Base-by-base conservation (phyloP, 2,113 vertebrate species). In the Montifringilla adamsi region DNA sequence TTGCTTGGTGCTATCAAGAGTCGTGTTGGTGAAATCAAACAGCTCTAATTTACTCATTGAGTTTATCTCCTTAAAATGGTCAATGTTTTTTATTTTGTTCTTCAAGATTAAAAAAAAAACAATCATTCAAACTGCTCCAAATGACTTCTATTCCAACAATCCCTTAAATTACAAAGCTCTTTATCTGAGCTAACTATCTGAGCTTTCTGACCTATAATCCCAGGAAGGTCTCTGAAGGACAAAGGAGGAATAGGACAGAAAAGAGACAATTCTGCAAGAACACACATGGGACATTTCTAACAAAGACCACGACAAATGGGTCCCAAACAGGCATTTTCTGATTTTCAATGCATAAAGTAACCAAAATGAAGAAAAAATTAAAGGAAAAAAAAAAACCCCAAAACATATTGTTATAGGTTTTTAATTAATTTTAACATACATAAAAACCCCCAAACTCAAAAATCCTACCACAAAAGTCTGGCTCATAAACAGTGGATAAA, bases 221-320 rank as follows among this genome's bases (percentile, higher is more conserved):
- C 84, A 80, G 50, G 56, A 93, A 93, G 87, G 91, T 66, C 56
- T 73, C 26, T 35, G 87, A 95, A 96, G 91, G 87, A 95, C 74
- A 91, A 84, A 82, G 49, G 56, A 84, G n/a, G 75, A 56, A 26
- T 1, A 59, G 49, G 52, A 47, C 73, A 77, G 22, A 33, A 19
- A 46, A 37, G 26, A 77, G 16, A 74, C 30, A 27, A 43, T 44
- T 50, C 73, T 82, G 43, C 28, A 74, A n/a, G 33, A 58, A 22
- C 26, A 35, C 20, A 46, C 6, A 16, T 0, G 5, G 31, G 6
- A 69, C 24, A 58, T 58, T 81, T 66, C 31, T 28, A 84, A 58
- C 17, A 50, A 23, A 19, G 9, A 39, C 17, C 3, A 1, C 0
- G 2, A 37, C 4, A 66, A 77, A 73, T 1, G 6, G 4, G 2